Base-by-base conservation (phyloP, 2,113 vertebrate genomes). In the Myotis davidii region DNA sequence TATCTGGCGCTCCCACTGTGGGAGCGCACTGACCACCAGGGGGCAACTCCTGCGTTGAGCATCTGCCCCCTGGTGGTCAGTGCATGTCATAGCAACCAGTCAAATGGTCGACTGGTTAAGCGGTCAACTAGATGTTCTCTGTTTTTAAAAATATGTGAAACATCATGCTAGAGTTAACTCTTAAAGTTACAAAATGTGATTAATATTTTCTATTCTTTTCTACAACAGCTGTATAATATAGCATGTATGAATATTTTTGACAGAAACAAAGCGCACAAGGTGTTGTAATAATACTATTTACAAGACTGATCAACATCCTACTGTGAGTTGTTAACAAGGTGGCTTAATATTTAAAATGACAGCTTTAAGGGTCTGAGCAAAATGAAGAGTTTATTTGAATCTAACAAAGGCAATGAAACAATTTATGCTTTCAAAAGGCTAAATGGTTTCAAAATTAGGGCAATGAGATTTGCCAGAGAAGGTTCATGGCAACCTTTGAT, bases 401-500 rank as follows among this genome's bases (percentile, higher is more conserved):
- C 27, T 14, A 78, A 72, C 16, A 88, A 61, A 91, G 21, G 29
- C 76, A 77, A 14, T 70, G 39, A 61, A 90, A 32, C 17, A 69
- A 32, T 61, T 20, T 88, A 61, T 94, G 29, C 61, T 74, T 85
- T 65, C 69, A 88, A 77, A 34, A 13, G 48, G 25, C 79, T 93
- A 85, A 82, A 85, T 67, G 8, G 17, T 85, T 95, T 65, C 29
- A 94, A 85, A 90, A 94, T 73, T 74, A 94, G 17, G 34, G 3
- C 65, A 81, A 32, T 88, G 18, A 61, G 85, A 73, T 29, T 64
- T 93, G 5, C 23, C 65, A 90, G 86, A 93, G 42, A 21, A 14
- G 45, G 64, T 64, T 87, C 13, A 29, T 77, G 56, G 37, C 37
- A 54, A 16, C 79, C 9, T 81, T 72, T 6, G 14, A 81, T 54